Percentiles rank a stretch among this genome's conserved stretches.
These are phyloP conservation scores for Drosophila sucinea DNA, from an alignment of 1,140 invertebrate genomes.

Conservation along the genomic window DNA sequence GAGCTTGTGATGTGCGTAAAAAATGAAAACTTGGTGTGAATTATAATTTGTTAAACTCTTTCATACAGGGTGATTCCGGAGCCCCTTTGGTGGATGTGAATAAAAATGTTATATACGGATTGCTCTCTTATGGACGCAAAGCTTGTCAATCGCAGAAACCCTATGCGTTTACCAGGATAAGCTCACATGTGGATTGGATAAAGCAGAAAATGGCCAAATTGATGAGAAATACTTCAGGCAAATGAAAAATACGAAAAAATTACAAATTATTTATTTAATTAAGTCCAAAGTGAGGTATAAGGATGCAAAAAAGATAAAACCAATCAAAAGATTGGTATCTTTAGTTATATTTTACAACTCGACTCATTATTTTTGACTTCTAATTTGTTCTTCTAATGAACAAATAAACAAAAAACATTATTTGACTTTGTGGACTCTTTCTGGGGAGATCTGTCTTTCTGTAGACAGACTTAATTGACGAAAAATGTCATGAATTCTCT, in stretches of 20 bases:
- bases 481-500: too few species aligned
- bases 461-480: too few species aligned
- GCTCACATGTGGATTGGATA: slow-evolving; percentile 44
- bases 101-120: slow-evolving; percentile 24
- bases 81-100: slow-evolving; percentile 46
- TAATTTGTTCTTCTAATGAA: too few species aligned
- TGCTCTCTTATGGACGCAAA: slow-evolving; percentile 53
- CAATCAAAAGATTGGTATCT: too few species aligned
- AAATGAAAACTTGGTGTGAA: not conserved
- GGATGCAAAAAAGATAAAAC: too few species aligned
- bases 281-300: too few species aligned
- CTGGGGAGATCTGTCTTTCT: too few species aligned
- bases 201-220: slow-evolving; percentile 20
- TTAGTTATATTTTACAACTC: too few species aligned
- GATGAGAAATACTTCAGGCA: not conserved
- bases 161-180: slow-evolving; percentile 59
- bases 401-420: too few species aligned
- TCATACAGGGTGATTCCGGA: slow-evolving; percentile 57
- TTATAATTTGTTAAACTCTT: not conserved
- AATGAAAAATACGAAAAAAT: not conserved
- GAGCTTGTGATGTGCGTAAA: slow-evolving; percentile 57
- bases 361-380: too few species aligned
- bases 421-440: too few species aligned
- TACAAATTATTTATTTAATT: not conserved
- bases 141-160: slow-evolving; percentile 38